These are phyloP conservation scores for Patella ulyssiponensis DNA, from an alignment of 2,888 invertebrate species.

Conservation along the genomic window DNA sequence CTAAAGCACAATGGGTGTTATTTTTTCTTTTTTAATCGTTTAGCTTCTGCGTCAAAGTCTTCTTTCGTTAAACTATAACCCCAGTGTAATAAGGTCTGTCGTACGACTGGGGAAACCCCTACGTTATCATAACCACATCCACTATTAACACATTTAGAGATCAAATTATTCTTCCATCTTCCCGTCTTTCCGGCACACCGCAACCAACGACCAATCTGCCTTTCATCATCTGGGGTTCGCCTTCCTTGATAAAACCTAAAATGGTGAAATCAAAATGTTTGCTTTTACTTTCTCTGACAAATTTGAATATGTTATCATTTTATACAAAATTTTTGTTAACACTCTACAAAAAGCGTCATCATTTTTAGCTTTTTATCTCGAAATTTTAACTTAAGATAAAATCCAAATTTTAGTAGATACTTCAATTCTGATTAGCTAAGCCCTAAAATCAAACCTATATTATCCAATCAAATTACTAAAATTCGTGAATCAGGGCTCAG, in stretches of 20 bases:
- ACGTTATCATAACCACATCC: slow-evolving; percentile 51
- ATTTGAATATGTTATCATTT: too few relatives aligned
- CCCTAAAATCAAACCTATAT: too few relatives aligned
- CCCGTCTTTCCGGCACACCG: slow-evolving; percentile 60
- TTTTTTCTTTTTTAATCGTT: slow-evolving; percentile 40
- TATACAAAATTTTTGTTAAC: too few relatives aligned
- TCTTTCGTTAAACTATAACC: slow-evolving; percentile 54
- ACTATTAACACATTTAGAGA: slow-evolving; percentile 58
- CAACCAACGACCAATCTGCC: slow-evolving; percentile 62
- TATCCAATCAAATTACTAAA: too few relatives aligned
- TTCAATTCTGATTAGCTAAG: too few relatives aligned
- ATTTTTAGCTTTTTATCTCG: too few relatives aligned
- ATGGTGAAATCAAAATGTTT: background rate
- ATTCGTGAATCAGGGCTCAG: too few relatives aligned
- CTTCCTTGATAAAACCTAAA: slow-evolving; percentile 59
- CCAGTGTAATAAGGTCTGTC: slow-evolving; percentile 65
- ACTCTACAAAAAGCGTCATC: too few relatives aligned
- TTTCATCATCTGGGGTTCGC: slow-evolving; percentile 55
- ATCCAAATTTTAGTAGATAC: too few relatives aligned
- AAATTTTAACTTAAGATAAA: too few relatives aligned
- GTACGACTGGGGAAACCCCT: slow-evolving; percentile 57
- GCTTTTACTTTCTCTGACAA: too few relatives aligned
- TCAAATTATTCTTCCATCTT: slow-evolving; percentile 59
- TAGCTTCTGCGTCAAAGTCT: slow-evolving; percentile 53
- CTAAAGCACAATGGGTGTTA: too few relatives aligned